Conservation (phyloP, 2,888 invertebrate genomes). For the Nasonovia ribisnigri region DNA sequence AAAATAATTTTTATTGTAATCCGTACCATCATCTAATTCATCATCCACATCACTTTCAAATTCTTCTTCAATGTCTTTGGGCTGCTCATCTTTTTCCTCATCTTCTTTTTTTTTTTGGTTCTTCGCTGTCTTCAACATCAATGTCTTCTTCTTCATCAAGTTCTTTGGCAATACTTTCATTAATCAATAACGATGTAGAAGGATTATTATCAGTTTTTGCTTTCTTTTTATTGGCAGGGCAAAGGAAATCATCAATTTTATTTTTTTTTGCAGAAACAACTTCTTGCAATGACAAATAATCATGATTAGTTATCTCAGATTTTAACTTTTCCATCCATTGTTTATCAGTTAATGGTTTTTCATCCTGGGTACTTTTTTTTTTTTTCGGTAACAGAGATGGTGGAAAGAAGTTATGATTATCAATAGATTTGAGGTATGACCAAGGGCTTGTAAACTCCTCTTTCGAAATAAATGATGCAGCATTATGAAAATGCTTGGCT, state of each 20-base stretch:
- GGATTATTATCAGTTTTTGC: slow-evolving; percentile 50
- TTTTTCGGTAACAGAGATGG: slow-evolving; percentile 60
- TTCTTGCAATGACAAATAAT: slow-evolving; percentile 63
- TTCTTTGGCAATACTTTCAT: slow-evolving; percentile 55
- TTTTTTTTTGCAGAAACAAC: slow-evolving; percentile 54
- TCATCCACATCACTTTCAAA: slow-evolving; percentile 81
- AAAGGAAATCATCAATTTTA: slow-evolving; percentile 65
- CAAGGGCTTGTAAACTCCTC: slow-evolving; percentile 51
- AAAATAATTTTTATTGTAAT: slow-evolving; percentile 89
- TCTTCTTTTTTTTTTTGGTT: slow-evolving; percentile 74
- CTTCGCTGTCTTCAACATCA: slow-evolving; percentile 70
- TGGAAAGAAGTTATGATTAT: slow-evolving; percentile 58
- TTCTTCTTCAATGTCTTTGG: slow-evolving; percentile 73
- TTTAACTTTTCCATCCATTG: slow-evolving; percentile 64
- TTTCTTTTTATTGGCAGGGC: slow-evolving; percentile 61
- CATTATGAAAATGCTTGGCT: slow-evolving; percentile 59
- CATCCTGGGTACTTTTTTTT: slow-evolving; percentile 45
- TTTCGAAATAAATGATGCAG: slow-evolving; percentile 59
- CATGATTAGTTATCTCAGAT: slow-evolving; percentile 44
- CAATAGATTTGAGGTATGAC: slow-evolving; percentile 61
- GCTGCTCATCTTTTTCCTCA: slow-evolving; percentile 73
- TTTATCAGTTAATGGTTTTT: slow-evolving; percentile 58
- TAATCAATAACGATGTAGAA: slow-evolving; percentile 39
- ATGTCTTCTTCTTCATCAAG: slow-evolving; percentile 61
- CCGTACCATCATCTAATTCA: slow-evolving; percentile 90